Base-by-base conservation (phyloP, 2,797 vertebrate genomes). In the Numenius phaeopus region DNA sequence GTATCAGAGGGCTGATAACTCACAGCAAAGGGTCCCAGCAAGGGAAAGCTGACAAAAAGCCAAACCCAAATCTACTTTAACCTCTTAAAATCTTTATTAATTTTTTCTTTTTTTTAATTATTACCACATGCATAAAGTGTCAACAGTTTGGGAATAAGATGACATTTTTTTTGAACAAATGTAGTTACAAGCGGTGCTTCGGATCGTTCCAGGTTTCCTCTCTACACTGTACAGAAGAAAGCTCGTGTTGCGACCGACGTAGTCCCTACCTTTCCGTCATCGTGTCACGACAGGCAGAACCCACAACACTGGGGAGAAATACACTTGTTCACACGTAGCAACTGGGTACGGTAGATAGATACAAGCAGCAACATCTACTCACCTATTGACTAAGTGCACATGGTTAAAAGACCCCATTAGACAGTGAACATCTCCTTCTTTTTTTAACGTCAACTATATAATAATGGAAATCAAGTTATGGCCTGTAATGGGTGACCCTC, bases 41-140 rank as follows among this genome's bases (percentile, higher is more conserved):
- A 80, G 47, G 39, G 42, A 30, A 44, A 91, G 76, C n/a, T 4
- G 21, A 97, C 47, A 85, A 83, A 78, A 37, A 92, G 78, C 50
- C 47, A 1, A 69, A 75, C 29, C 44, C 91, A 3, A 58, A 91
- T 50, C 87, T 87, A 77, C 78, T 42, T 80, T 80, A 97, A 95
- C 75, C 58, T 97, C 96, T 97, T 97, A 97, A 98, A 97, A 97
- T 91, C 96, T 97, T 97, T 97, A 97, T 97, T 96, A 22, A 70
- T 76, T 23, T 66, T 72, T 71, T 44, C 40, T 62, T 89, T 89
- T 94, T 67, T 67, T 7, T 7, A 30, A 44, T 65, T 65, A 95
- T 95, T 83, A 97, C 72, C 94, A 98, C 97, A 98, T 98, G 97
- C 97, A 98, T 97, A 97, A 98, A 97, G 97, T 98, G 97, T 98